phyloP scores from a whole-genome alignment of 2,113 vertebrate genomes.

The Cygnus atratus region DNA sequence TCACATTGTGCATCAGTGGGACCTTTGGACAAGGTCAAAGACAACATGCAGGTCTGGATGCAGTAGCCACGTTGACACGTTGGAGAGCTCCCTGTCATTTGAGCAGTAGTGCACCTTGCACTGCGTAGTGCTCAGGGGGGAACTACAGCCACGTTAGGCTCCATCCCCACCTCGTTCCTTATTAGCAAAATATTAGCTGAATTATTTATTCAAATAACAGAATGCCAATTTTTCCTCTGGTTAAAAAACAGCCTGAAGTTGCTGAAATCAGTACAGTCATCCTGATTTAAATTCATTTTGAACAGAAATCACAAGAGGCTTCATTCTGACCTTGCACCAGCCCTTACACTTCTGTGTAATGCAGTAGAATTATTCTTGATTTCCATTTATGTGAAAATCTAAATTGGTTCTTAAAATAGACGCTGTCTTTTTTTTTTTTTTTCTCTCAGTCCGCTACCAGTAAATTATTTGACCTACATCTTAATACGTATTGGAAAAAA shows the following conservation, averaged over 20 bases:
- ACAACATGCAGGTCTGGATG: neutral
- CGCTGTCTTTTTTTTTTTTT: slow-evolving; percentile 20
- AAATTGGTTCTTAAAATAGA: slow-evolving; percentile 69
- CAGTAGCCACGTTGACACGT: neutral
- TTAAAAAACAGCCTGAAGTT: slow-evolving; percentile 17
- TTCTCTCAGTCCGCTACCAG: slow-evolving; percentile 7
- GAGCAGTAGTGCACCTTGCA: neutral
- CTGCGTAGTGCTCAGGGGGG: neutral
- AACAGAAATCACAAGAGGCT: slow-evolving; percentile 61
- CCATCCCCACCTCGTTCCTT: neutral
- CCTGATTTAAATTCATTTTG: slow-evolving; percentile 65
- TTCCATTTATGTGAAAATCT: slow-evolving; percentile 66
- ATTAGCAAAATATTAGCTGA: slow-evolving; percentile 8
- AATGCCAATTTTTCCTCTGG: slow-evolving; percentile 10
- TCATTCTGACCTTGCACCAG: slow-evolving; percentile 61
- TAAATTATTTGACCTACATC: slow-evolving; percentile 68
- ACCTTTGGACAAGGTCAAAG: slow-evolving; percentile 37
- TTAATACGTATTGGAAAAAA: slow-evolving; percentile 48
- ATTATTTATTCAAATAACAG: slow-evolving; percentile 11
- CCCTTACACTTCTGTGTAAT: slow-evolving; percentile 50
- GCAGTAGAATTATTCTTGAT: slow-evolving; percentile 58
- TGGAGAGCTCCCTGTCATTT: neutral
- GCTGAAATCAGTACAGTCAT: slow-evolving; percentile 58
- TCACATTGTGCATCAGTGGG: neutral
- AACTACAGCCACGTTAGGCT: neutral